Conservation (phyloP, 1,140 invertebrate genomes). For the Drosophila simulans region DNA sequence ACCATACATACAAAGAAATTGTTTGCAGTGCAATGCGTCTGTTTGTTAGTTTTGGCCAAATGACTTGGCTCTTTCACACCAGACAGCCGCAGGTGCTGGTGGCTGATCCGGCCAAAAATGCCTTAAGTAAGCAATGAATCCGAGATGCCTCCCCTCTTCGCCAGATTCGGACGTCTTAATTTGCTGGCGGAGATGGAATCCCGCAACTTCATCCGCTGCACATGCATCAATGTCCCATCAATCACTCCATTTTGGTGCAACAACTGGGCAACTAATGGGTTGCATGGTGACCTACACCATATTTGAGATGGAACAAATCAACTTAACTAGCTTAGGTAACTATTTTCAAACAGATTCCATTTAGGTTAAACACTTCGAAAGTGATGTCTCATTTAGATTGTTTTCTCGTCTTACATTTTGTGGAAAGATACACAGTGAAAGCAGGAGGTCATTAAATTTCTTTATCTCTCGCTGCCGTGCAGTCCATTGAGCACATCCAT, state of each 20-base stretch:
- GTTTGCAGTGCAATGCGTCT: slow-evolving; percentile 2
- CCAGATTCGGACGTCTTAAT: slow-evolving; percentile 37
- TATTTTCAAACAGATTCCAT: no score
- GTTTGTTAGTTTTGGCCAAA: slow-evolving; percentile 58
- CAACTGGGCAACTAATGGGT: not conserved
- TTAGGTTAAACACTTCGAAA: no score
- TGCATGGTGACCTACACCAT: no score
- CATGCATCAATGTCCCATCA: slow-evolving; percentile 39
- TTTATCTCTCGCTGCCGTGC: not conserved
- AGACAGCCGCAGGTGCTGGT: slow-evolving; percentile 49
- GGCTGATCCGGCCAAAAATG: slow-evolving; percentile 46
- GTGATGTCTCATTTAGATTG: no score
- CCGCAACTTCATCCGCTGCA: slow-evolving; percentile 10
- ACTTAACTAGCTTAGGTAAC: no score
- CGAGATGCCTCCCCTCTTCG: not conserved
- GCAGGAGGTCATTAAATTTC: not conserved
- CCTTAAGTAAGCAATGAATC: slow-evolving; percentile 68
- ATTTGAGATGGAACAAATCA: no score
- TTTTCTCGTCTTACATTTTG: no score
- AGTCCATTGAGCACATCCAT: slow-evolving; percentile 39
- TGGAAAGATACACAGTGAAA: not conserved
- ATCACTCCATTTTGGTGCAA: slow-evolving; percentile 17
- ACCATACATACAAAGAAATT: no score
- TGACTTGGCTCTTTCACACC: slow-evolving; percentile 58
- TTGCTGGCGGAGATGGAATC: slow-evolving; percentile 29